Base-by-base conservation (phyloP, 2,888 invertebrate species). In the Tenthredo scrophulariae region DNA sequence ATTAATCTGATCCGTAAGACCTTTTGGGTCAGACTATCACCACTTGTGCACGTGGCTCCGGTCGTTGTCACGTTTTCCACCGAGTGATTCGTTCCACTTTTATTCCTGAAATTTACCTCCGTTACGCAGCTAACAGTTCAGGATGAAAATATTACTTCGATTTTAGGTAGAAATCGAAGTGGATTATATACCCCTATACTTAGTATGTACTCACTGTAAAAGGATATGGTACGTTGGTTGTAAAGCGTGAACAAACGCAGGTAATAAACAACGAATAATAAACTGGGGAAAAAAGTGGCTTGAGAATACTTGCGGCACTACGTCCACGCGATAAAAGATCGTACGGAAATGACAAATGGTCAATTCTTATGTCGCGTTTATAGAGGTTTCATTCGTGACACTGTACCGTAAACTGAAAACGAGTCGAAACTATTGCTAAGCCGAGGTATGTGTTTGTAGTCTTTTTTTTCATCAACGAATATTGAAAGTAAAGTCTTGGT, bases 1-100 rank as follows among this genome's bases (percentile, higher is more conserved):
- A 89, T 90, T 89, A 90, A 89, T 89, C 85, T 88, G 87, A 89
- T 89, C 86, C 86, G 37, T 22, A 37, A 37, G 58, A 40, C 58
- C 62, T n/a, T 40, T 62, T 58, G 62, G 80, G 33, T 62, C 80
- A 40, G 77, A 33, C 77, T 77, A 77, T 77, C 77, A n/a, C 33
- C 77, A 77, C 77, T 77, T 46, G 33, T 50, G 77, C 77, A 77
- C 74, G 74, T 43, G 77, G 54, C 77, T 33, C n/a, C 54, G 54
- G 18, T 43, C 74, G 74, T 74, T 74, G 74, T 74, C 74, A 40
- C 74, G 74, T 74, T 46, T 26, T 74, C n/a, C 43, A 13, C 26
- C 26, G 43, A n/a, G 26, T 26, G 43, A 43, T 67, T 22, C 74
- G 74, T 74, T 46, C 26, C 43, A 43, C 74, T 13, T 74, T 74